Evolutionary conservation across 2,888 invertebrate species (phyloP), one percentile per base, ranked within the genome.

Genomic region (Carabus problematicus): DNA sequence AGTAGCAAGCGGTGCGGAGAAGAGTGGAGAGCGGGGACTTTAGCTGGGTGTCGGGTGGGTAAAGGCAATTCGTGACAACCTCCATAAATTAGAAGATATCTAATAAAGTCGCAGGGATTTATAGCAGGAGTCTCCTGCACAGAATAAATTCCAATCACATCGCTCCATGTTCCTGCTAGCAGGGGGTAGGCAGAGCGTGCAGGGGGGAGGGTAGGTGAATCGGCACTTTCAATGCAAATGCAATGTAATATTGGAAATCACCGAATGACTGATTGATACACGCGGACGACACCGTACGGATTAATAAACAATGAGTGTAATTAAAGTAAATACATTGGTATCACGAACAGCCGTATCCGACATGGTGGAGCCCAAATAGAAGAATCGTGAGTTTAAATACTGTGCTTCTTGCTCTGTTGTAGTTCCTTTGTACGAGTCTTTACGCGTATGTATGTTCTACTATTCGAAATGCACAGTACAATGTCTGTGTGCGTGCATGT

Each of bases 21-120:
- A 11, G 56, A 56, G 40, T n/a, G 40, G 12, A 12, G 56, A 9
- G 40, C n/a, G 39, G 56, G 52, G 59, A 39, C 3, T 7, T 12
- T 8, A 58, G n/a, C 14, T 40, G 45, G 43, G 58, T 42, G 55
- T 49, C 54, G 54, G 52, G 49, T 54, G 64, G 58, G 47, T 59
- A 66, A 19, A 52, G 16, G 66, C 66, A 59, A 66, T 59, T 56
- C 76, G 77, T 79, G 80, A 80, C 80, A 79, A 77, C 78, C 76
- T 77, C 81, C 76, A 81, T 82, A 82, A 82, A 82, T 82, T 81
- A 82, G 80, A 75, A 79, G 80, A 81, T 82, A 82, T 82, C 82
- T 82, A 82, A 82, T 82, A 82, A 82, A 82, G 82, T 81, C 80
- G 79, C 79, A 77, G 78, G 79, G 82, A 81, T 82, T 82, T 82